Conservation (phyloP, 2,113 vertebrate species). For the Semicossyphus pulcher region DNA sequence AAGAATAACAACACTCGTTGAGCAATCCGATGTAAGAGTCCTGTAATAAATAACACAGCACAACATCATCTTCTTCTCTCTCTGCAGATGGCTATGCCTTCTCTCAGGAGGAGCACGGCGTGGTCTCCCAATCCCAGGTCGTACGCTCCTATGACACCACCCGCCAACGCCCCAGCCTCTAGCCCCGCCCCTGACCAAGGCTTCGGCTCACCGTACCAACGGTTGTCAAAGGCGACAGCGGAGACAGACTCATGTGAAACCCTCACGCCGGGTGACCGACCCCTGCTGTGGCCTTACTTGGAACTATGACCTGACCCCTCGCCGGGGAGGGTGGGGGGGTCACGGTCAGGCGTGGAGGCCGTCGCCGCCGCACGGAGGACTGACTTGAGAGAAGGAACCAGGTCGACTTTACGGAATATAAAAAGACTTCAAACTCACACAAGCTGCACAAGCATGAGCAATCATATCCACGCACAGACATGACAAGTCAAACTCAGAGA, state of each 20-base stretch:
- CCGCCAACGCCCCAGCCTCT: slow-evolving; percentile 88
- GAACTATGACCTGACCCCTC: slow-evolving; percentile 67
- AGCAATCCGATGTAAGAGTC: background rate
- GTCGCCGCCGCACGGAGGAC: slow-evolving; percentile 43
- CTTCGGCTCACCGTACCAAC: slow-evolving; percentile 52
- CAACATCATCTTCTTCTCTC: background rate
- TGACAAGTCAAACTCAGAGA: slow-evolving; percentile 74
- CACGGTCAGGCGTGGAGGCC: slow-evolving; percentile 48
- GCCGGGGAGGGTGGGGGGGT: slow-evolving; percentile 20
- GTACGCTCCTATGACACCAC: slow-evolving; percentile 98
- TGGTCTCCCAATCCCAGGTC: slow-evolving; percentile 95
- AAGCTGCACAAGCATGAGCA: slow-evolving; percentile 74
- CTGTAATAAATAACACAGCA: background rate
- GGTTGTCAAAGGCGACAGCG: slow-evolving; percentile 60
- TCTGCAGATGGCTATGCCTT: slow-evolving; percentile 95
- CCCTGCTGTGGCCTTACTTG: slow-evolving; percentile 82
- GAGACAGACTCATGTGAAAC: slow-evolving; percentile 65
- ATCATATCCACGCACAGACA: slow-evolving; percentile 66
- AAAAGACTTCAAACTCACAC: slow-evolving; percentile 45
- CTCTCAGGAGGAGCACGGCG: slow-evolving; percentile 98
- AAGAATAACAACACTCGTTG: too few relatives aligned
- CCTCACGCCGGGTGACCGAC: slow-evolving; percentile 50
- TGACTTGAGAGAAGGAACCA: slow-evolving; percentile 60
- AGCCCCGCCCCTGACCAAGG: slow-evolving; percentile 72
- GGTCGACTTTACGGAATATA: slow-evolving; percentile 43